A percentile compares a stretch with the other conserved stretches of the same genome.
These are phyloP conservation scores for Cosmorhoe ocellata DNA, from an alignment of 2,888 invertebrate species.

Conservation along the genomic window DNA sequence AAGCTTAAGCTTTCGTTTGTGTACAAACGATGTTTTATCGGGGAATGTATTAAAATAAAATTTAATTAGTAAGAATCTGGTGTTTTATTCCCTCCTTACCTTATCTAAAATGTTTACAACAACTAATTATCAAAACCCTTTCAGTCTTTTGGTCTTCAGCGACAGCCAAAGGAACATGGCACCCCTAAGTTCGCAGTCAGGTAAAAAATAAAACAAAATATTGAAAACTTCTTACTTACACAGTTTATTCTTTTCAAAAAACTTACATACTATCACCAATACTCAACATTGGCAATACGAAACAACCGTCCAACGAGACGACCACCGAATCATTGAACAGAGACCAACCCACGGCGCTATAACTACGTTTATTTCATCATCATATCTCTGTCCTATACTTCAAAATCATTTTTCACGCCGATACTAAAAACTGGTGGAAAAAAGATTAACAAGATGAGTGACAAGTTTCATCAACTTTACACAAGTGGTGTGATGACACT, in stretches of 20 bases:
- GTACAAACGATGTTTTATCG: constrained; percentile 56
- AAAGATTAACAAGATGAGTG: no score
- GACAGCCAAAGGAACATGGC: no score
- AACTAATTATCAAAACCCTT: no score
- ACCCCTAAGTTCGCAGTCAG: no score
- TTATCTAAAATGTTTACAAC: no score
- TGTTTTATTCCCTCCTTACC: constrained; percentile 29
- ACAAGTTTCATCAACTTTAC: no score
- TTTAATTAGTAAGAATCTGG: constrained; percentile 43
- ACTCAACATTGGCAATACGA: constrained; percentile 58
- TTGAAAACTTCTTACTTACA: constrained; percentile 52
- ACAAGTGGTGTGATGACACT: no score
- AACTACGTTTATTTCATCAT: no score
- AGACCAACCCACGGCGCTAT: constrained; percentile 9
- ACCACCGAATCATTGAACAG: constrained; percentile 11
- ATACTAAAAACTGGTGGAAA: no score
- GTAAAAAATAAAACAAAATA: constrained; percentile 45
- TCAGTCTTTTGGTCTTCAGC: no score
- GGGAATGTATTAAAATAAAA: constrained; percentile 55
- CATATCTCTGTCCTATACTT: no score
- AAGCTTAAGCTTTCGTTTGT: constrained; percentile 42
- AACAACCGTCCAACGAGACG: constrained; percentile 53
- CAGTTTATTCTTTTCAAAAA: constrained; percentile 69
- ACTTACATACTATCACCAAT: constrained; percentile 56
- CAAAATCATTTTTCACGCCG: no score